Percentiles rank a stretch among this genome's conserved stretches.
These are phyloP conservation scores for Drosophila asahinai DNA, from an alignment of 1,140 invertebrate genomes.

Conservation along the genomic window DNA sequence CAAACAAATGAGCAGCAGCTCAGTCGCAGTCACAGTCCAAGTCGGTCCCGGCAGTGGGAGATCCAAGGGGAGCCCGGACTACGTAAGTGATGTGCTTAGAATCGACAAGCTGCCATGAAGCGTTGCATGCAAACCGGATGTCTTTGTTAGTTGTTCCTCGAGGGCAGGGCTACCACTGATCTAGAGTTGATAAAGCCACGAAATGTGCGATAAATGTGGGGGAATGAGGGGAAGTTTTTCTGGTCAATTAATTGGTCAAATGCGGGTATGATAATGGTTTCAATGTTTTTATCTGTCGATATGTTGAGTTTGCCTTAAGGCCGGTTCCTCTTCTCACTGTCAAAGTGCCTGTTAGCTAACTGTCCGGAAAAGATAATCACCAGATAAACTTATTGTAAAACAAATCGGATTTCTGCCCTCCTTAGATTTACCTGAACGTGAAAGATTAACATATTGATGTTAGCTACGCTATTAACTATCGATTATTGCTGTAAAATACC, in stretches of 20 bases:
- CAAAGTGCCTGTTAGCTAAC: too few relatives aligned
- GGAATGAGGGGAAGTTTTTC: background rate
- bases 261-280: background rate
- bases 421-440: too few relatives aligned
- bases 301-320: too few relatives aligned
- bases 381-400: too few relatives aligned
- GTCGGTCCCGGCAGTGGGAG: conserved; percentile 23
- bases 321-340: too few relatives aligned
- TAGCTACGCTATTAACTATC: too few relatives aligned
- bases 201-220: conserved; percentile 13
- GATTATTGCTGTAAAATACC: too few relatives aligned
- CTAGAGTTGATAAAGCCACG: conserved; percentile 19
- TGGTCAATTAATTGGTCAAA: conserved; percentile 4
- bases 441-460: too few relatives aligned
- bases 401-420: too few relatives aligned
- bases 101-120: conserved; percentile 69
- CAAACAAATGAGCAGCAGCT: conserved; percentile 52
- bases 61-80: conserved; percentile 29
- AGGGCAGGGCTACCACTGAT: conserved; percentile 11
- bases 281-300: too few relatives aligned
- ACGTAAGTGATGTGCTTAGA: conserved; percentile 69
- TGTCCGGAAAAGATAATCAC: too few relatives aligned
- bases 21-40: conserved; percentile 5
- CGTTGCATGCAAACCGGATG: conserved; percentile 67
- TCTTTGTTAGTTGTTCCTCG: conserved; percentile 54